A percentile compares a stretch with the other conserved stretches of the same genome.
These are phyloP conservation scores for Abscondita cerata DNA, from an alignment of 2,888 invertebrate genomes.

Conservation along the genomic window DNA sequence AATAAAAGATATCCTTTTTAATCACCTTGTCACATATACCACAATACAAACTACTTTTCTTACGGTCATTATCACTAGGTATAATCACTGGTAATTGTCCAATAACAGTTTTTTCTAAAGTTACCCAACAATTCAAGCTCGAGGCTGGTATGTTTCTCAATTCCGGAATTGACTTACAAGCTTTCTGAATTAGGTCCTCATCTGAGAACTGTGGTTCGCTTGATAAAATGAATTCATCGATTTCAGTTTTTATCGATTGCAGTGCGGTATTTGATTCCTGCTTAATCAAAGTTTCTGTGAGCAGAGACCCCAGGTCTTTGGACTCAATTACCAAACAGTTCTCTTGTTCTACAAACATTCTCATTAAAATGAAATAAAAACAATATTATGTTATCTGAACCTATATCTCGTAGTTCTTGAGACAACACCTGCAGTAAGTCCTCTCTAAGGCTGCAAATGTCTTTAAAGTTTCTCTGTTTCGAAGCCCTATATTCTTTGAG, in stretches of 20 bases:
- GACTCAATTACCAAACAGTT: too few relatives aligned
- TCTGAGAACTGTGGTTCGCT: not conserved
- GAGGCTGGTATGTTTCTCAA: not conserved
- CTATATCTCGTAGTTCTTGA: not conserved
- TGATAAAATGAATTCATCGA: too few relatives aligned
- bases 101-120: slow-evolving; percentile 10
- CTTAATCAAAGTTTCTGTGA: slow-evolving; percentile 2
- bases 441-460: not conserved
- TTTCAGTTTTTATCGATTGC: too few relatives aligned
- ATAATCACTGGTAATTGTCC: not conserved
- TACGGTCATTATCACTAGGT: not conserved
- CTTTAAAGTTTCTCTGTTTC: not conserved
- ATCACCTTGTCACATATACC: slow-evolving; percentile 1
- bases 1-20: not conserved
- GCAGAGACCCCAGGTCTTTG: slow-evolving; percentile 5
- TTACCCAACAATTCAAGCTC: slow-evolving; percentile 13
- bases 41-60: slow-evolving; percentile 9
- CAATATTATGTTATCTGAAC: too few relatives aligned
- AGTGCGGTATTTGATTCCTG: too few relatives aligned
- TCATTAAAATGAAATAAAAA: too few relatives aligned
- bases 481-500: not conserved
- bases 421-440: not conserved
- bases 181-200: slow-evolving; percentile 13
- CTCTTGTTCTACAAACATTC: too few relatives aligned
- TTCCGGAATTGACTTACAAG: slow-evolving; percentile 11